phyloP scores from a whole-genome alignment of 2,113 vertebrate species.

The Accipiter cooperii region DNA sequence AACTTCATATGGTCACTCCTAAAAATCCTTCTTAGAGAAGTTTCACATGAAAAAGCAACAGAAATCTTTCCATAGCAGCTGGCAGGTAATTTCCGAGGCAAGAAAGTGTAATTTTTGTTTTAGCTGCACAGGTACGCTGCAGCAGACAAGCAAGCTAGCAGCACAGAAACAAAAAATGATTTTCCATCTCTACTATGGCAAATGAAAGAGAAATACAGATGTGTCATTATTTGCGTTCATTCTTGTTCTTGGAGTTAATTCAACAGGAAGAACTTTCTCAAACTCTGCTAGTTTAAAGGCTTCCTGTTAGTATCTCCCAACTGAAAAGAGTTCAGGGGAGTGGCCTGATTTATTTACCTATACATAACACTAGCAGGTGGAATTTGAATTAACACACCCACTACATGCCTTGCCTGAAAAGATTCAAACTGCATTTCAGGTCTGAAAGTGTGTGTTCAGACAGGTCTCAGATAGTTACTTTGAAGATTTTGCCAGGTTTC shows the following conservation, averaged over 20 bases:
- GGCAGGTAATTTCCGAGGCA: slow-evolving; percentile 20
- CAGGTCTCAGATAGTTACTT: slow-evolving; percentile 17
- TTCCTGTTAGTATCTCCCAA: slow-evolving; percentile 54
- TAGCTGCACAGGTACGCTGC: neutral
- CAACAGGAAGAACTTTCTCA: slow-evolving; percentile 55
- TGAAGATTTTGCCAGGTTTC: slow-evolving; percentile 22
- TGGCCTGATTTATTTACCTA: slow-evolving; percentile 67
- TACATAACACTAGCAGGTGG: slow-evolving; percentile 60
- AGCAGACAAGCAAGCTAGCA: slow-evolving; percentile 2
- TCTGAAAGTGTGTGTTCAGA: slow-evolving; percentile 40
- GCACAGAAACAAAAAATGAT: slow-evolving; percentile 49
- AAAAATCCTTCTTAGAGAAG: neutral
- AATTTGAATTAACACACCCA: slow-evolving; percentile 67
- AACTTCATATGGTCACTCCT: neutral
- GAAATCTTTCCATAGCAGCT: slow-evolving; percentile 30
- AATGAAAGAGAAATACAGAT: slow-evolving; percentile 55
- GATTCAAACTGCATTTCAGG: slow-evolving; percentile 60
- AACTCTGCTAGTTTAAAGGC: slow-evolving; percentile 45
- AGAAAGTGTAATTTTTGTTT: neutral
- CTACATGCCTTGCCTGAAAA: slow-evolving; percentile 67
- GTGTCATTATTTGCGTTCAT: slow-evolving; percentile 57
- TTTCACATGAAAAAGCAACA: slow-evolving; percentile 26
- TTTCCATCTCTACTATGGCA: slow-evolving; percentile 70
- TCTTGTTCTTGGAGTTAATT: slow-evolving; percentile 8
- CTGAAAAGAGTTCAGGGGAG: slow-evolving; percentile 62